A percentile compares a stretch with the other conserved stretches of the same genome.
phyloP scores from a whole-genome alignment of 1,140 invertebrate genomes.

The Streblospio benedicti region DNA sequence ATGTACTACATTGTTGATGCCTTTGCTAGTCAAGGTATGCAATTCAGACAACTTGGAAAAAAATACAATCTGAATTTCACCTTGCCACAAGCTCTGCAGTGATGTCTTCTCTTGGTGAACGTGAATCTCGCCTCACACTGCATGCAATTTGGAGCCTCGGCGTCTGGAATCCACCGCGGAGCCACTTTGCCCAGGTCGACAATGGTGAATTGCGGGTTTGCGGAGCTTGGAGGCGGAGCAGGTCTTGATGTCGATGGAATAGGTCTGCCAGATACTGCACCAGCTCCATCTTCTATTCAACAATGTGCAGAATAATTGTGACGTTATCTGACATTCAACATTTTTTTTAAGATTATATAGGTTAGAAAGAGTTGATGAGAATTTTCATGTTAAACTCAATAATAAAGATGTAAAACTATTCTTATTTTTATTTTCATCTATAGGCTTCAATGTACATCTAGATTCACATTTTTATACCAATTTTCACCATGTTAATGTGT shows the following conservation, averaged over 20 bases:
- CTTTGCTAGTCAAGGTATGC: too few species aligned
- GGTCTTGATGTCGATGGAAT: slow-evolving; percentile 11
- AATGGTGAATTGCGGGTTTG: slow-evolving; percentile 14
- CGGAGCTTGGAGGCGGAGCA: slow-evolving; percentile 20
- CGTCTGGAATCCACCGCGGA: slow-evolving; percentile 69
- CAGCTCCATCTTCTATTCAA: background rate
- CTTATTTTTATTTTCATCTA: background rate
- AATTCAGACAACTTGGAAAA: too few species aligned
- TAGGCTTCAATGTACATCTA: background rate
- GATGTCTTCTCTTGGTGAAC: slow-evolving; percentile 85
- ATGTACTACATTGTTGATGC: too few species aligned
- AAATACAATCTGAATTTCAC: slow-evolving; percentile 47
- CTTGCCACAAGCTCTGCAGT: slow-evolving; percentile 83
- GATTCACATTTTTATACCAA: too few species aligned
- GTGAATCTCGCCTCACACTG: slow-evolving; percentile 83
- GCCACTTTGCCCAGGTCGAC: slow-evolving; percentile 33
- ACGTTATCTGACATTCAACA: background rate
- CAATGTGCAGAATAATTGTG: background rate
- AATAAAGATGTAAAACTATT: background rate
- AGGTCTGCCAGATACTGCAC: slow-evolving; percentile 7
- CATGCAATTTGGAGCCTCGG: slow-evolving; percentile 82
- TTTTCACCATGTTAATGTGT: too few species aligned
- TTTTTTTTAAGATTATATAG: background rate
- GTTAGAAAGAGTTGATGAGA: background rate
- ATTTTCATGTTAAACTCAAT: background rate